Percentiles rank a stretch among this genome's conserved stretches.
Conservation (phyloP, 2,888 invertebrate species). For the Thera britannica region DNA sequence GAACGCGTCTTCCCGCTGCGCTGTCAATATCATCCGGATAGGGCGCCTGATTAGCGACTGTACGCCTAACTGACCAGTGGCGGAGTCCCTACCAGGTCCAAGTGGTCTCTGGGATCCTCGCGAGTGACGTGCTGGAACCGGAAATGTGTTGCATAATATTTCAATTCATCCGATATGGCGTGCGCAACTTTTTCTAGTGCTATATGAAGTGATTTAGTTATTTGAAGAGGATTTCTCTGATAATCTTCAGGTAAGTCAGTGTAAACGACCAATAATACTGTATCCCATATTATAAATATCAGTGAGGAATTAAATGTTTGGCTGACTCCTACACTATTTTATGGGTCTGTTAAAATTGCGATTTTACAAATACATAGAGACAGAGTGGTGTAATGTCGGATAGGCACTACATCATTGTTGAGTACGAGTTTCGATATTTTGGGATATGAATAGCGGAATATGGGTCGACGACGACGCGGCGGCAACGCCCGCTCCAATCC, state of each 20-base stretch:
- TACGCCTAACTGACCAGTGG: conserved; percentile 43
- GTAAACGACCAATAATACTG: background rate
- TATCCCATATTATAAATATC: background rate
- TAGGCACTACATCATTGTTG: conserved; percentile 18
- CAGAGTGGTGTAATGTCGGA: background rate
- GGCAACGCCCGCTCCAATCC: conserved; percentile 79
- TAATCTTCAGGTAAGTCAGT: conserved; percentile 27
- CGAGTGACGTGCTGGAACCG: conserved; percentile 57
- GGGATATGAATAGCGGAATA: conserved; percentile 78
- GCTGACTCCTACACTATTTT: conserved; percentile 10
- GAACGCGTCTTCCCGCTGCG: conserved; percentile 76
- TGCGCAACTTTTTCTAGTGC: conserved; percentile 47
- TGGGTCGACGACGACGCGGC: conserved; percentile 76
- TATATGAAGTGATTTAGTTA: conserved; percentile 37
- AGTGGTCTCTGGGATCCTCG: conserved; percentile 41
- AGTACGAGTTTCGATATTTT: conserved; percentile 71
- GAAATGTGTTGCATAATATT: conserved; percentile 63
- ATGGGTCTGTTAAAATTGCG: background rate
- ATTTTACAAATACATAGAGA: background rate
- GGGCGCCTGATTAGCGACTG: conserved; percentile 75
- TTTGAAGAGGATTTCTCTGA: conserved; percentile 38
- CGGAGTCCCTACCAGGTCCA: conserved; percentile 39
- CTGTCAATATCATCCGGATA: conserved; percentile 82
- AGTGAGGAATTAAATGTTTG: background rate
- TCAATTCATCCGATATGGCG: conserved; percentile 47